These are phyloP conservation scores for Lophura swinhoii DNA, from an alignment of 2,797 vertebrate genomes.

Conservation along the genomic window DNA sequence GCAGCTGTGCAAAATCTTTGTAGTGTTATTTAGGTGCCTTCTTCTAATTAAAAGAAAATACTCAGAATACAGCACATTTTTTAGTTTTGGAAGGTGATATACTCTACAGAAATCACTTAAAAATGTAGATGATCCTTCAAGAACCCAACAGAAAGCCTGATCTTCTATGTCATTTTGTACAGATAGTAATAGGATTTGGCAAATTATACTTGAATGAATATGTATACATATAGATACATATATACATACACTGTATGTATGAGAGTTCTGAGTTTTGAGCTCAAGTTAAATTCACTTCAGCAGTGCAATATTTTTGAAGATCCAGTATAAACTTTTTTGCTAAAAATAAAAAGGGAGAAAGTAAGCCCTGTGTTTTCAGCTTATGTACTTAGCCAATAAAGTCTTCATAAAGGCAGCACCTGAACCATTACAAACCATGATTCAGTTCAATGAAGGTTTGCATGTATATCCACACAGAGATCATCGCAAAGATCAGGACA, in stretches of 20 bases:
- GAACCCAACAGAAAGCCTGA: neutral
- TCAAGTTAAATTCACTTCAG: neutral
- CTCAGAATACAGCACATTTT: neutral
- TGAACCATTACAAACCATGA: neutral
- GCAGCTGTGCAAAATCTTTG: neutral
- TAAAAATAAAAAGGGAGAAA: neutral
- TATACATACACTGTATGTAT: neutral
- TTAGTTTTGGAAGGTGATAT: neutral
- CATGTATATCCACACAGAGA: accelerated
- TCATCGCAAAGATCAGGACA: neutral
- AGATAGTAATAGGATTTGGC: neutral
- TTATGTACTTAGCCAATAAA: neutral
- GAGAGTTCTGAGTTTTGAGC: neutral
- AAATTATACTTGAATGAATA: neutral
- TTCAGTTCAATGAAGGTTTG: neutral
- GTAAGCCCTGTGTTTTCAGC: neutral
- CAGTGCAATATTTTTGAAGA: neutral
- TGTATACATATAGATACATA: neutral
- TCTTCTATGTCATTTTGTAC: neutral
- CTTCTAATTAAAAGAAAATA: neutral
- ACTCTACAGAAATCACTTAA: neutral
- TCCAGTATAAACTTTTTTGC: neutral
- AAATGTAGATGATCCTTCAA: neutral
- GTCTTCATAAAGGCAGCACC: neutral
- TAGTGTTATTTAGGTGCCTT: accelerated